A percentile compares a stretch with the other conserved stretches of the same genome.
Evolutionary conservation across 53 echinoderm and acorn worm species (phyloP).

Genomic region (Luidia sarsii): DNA sequence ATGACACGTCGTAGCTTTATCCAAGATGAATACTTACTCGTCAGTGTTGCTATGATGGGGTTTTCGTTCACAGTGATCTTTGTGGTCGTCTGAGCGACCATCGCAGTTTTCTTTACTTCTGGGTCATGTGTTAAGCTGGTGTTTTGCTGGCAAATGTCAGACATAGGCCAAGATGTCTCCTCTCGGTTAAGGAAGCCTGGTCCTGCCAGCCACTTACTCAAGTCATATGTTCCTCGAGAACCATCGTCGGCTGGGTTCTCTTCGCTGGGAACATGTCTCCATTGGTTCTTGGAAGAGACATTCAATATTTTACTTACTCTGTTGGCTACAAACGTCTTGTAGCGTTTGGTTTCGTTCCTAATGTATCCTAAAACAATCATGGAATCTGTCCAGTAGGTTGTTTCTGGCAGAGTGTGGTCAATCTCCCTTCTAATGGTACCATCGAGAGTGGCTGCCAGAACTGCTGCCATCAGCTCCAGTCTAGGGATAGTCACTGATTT

Average conservation of each 20-base stretch:
- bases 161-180: slow-evolving; percentile 34
- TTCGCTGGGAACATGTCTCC: slow-evolving; percentile 52
- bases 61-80: neutral
- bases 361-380: slow-evolving; percentile 63
- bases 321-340: slow-evolving; percentile 65
- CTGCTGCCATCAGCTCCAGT: slow-evolving; percentile 69
- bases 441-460: slow-evolving; percentile 54
- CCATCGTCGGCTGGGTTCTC: slow-evolving; percentile 54
- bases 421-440: slow-evolving; percentile 54
- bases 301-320: slow-evolving; percentile 54
- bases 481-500: slow-evolving; percentile 56
- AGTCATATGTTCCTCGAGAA: slow-evolving; percentile 35
- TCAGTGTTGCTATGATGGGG: slow-evolving; percentile 14
- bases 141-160: neutral
- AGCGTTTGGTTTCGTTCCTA: slow-evolving; percentile 37
- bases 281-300: slow-evolving; percentile 26
- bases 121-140: slow-evolving; percentile 3
- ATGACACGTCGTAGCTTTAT: slow-evolving; percentile 10
- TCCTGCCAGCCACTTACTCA: slow-evolving; percentile 24
- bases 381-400: slow-evolving; percentile 55
- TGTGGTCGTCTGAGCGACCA: slow-evolving; percentile 4
- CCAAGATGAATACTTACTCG: slow-evolving; percentile 36
- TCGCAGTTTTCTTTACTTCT: slow-evolving; percentile 22
- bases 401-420: slow-evolving; percentile 9
- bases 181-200: slow-evolving; percentile 3